A percentile compares a stretch with the other conserved stretches of the same genome.
These are phyloP conservation scores for Eublepharis macularius DNA, from an alignment of 2,113 vertebrate species.

Conservation along the genomic window DNA sequence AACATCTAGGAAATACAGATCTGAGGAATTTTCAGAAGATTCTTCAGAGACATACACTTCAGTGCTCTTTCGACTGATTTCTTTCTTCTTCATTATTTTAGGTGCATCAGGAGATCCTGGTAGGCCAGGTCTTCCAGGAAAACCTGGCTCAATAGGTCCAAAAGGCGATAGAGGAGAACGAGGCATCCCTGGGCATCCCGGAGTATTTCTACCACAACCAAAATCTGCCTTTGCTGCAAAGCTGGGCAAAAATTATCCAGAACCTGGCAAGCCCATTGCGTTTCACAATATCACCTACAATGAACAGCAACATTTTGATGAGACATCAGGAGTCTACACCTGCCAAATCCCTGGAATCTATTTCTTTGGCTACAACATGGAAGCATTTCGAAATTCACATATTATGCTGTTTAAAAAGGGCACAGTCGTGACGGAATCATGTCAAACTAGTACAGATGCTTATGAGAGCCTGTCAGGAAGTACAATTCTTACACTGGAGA, in stretches of 20 bases:
- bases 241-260: background rate
- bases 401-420: too few relatives aligned
- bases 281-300: constrained; percentile 5
- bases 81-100: background rate
- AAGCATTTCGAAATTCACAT: too few relatives aligned
- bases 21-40: background rate
- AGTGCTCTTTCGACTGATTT: background rate
- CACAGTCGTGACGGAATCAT: too few relatives aligned
- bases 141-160: background rate
- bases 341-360: too few relatives aligned
- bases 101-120: background rate
- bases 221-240: constrained; percentile 2
- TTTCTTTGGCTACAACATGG: constrained; percentile 20
- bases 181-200: background rate
- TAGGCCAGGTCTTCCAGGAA: background rate
- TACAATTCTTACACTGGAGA: too few relatives aligned
- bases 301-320: background rate
- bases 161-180: background rate
- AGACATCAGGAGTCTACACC: background rate
- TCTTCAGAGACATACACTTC: background rate
- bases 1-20: too few relatives aligned
- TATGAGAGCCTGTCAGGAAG: too few relatives aligned
- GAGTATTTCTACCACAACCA: background rate
- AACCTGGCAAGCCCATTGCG: background rate
- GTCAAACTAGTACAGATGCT: too few relatives aligned